Evolutionary conservation across 2,888 invertebrate species (phyloP).

Genomic region (Auanema freiburgensis): DNA sequence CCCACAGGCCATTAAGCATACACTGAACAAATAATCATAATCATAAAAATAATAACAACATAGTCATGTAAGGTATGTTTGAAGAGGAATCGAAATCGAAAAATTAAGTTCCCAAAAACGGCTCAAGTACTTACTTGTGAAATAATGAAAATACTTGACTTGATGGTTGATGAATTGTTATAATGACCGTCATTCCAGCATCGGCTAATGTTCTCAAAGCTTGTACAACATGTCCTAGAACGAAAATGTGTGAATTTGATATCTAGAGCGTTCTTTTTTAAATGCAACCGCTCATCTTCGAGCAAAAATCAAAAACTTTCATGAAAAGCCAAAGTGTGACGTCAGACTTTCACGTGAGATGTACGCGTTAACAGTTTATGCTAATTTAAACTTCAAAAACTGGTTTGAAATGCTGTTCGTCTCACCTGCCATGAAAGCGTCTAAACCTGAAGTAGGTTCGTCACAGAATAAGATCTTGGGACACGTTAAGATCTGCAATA

Average conservation of each 20-base stretch:
- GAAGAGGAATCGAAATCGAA: neutral
- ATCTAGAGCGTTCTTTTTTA: neutral
- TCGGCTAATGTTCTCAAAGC: constrained; percentile 43
- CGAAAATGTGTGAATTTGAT: neutral
- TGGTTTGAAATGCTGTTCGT: neutral
- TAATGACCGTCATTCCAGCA: constrained; percentile 84
- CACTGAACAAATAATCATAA: constrained; percentile 45
- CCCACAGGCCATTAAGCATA: constrained; percentile 83
- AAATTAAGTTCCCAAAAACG: neutral
- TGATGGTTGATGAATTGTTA: constrained; percentile 92
- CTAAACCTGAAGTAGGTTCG: constrained; percentile 69
- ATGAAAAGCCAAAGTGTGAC: too few species aligned
- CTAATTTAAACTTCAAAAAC: constrained; percentile 3
- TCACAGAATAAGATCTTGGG: constrained; percentile 70
- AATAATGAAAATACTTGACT: constrained; percentile 85
- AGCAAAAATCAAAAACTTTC: too few species aligned
- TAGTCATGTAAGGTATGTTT: neutral
- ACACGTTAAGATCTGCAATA: constrained; percentile 66
- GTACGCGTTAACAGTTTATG: too few species aligned
- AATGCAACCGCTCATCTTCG: too few species aligned
- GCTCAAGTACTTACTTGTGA: constrained; percentile 70
- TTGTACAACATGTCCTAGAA: constrained; percentile 41
- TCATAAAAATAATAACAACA: neutral
- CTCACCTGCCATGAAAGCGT: constrained; percentile 65
- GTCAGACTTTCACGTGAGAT: too few species aligned